Percentiles rank a stretch among this genome's conserved stretches.
Conservation (phyloP, 1,140 invertebrate genomes). For the Linepithema humile region DNA sequence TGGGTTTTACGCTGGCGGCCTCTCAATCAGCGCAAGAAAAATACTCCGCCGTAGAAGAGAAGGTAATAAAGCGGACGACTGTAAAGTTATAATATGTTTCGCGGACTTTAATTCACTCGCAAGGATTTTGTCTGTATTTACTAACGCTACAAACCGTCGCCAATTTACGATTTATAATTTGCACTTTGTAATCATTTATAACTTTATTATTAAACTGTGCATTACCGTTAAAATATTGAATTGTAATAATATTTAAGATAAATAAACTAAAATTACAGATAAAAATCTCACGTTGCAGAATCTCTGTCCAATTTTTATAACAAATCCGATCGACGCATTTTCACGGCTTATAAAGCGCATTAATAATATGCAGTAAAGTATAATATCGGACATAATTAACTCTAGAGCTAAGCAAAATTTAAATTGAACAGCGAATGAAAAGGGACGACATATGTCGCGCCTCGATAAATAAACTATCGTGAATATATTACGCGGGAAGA, state of each 20-base stretch:
- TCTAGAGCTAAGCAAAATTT: neutral
- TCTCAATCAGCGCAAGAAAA: slow-evolving; percentile 55
- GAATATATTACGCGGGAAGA: neutral
- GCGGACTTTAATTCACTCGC: neutral
- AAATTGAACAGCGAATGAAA: neutral
- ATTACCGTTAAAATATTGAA: neutral
- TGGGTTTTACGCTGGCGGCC: slow-evolving; percentile 49
- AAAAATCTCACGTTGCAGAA: too few relatives aligned
- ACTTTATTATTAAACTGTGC: neutral
- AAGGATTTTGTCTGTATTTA: slow-evolving; percentile 24
- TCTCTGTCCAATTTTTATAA: too few relatives aligned
- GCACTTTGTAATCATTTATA: neutral
- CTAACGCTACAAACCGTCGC: neutral
- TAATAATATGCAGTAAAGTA: too few relatives aligned
- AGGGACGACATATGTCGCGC: neutral
- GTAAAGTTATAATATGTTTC: slow-evolving; percentile 42
- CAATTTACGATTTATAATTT: neutral
- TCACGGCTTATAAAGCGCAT: too few relatives aligned
- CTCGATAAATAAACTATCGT: neutral
- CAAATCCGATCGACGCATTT: too few relatives aligned
- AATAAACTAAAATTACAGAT: too few relatives aligned
- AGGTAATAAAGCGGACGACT: slow-evolving; percentile 7
- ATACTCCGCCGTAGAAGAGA: neutral
- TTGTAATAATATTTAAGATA: too few relatives aligned
- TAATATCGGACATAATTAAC: neutral